phyloP scores from a whole-genome alignment of 2,797 vertebrate species.

The Peromyscus attwateri region DNA sequence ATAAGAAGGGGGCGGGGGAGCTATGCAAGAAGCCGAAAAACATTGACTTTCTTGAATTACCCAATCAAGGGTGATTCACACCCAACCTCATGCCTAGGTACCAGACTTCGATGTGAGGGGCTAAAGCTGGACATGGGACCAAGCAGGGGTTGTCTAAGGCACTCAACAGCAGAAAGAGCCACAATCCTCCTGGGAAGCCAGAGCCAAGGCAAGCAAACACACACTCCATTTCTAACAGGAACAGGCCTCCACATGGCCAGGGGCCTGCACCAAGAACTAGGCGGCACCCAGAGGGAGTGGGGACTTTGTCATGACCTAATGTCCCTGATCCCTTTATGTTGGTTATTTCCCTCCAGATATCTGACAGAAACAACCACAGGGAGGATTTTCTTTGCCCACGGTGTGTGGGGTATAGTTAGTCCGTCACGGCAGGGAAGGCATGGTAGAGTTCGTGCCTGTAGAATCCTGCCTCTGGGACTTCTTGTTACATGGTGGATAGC shows the following conservation, averaged over 20 bases:
- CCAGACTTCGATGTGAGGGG: not conserved
- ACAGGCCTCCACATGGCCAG: not conserved
- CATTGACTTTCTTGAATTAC: not conserved
- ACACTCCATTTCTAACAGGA: not conserved
- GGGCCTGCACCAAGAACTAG: not conserved
- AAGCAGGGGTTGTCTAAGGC: not conserved
- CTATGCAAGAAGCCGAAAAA: slow-evolving; percentile 30
- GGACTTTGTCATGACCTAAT: not conserved
- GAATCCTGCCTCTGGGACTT: not conserved
- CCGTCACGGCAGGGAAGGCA: not conserved
- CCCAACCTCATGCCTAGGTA: not conserved
- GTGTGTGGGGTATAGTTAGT: not conserved
- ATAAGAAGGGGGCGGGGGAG: slow-evolving; percentile 46
- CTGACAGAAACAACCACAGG: not conserved
- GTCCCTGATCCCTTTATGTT: not conserved
- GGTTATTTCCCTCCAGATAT: not conserved
- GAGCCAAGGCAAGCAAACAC: not conserved
- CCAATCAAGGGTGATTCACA: not conserved
- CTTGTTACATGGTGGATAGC: not conserved
- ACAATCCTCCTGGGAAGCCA: not conserved
- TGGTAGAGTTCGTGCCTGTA: not conserved
- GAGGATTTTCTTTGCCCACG: not conserved
- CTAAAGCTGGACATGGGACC: not conserved
- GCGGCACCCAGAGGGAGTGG: not conserved
- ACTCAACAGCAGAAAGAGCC: not conserved